Percentiles rank a stretch among this genome's conserved stretches.
These are phyloP conservation scores for Lepisosteus osseus DNA, from an alignment of 2,113 vertebrate genomes.

Conservation along the genomic window DNA sequence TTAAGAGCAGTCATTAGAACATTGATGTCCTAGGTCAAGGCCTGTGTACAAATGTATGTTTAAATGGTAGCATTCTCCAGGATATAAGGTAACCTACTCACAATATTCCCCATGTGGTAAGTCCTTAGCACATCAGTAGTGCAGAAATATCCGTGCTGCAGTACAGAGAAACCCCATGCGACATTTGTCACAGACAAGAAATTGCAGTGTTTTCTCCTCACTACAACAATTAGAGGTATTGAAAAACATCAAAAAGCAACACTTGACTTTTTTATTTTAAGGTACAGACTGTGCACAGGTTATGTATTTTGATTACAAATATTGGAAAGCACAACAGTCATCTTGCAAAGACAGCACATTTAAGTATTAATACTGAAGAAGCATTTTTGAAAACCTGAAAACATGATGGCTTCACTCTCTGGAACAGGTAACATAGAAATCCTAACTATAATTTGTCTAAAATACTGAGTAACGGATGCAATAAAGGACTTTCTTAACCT, in stretches of 20 bases:
- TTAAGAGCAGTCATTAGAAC: no score
- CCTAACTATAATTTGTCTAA: neutral
- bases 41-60: no score
- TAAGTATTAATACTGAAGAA: constrained; percentile 14
- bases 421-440: neutral
- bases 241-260: constrained; percentile 14
- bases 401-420: constrained; percentile 14
- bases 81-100: no score
- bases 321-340: constrained; percentile 22
- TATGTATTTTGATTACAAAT: constrained; percentile 23
- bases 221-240: constrained; percentile 13
- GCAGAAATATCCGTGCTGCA: no score
- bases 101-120: no score
- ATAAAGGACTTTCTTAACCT: neutral
- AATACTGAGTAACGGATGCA: neutral
- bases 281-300: constrained; percentile 17
- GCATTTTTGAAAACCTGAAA: constrained; percentile 24
- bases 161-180: no score
- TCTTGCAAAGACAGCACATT: constrained; percentile 12
- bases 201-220: neutral
- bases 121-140: no score
- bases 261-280: constrained; percentile 14
- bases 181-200: no score
- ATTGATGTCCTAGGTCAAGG: no score
- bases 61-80: no score